These are phyloP conservation scores for Peromyscus eremicus DNA, from an alignment of 2,797 vertebrate genomes.

Conservation along the genomic window DNA sequence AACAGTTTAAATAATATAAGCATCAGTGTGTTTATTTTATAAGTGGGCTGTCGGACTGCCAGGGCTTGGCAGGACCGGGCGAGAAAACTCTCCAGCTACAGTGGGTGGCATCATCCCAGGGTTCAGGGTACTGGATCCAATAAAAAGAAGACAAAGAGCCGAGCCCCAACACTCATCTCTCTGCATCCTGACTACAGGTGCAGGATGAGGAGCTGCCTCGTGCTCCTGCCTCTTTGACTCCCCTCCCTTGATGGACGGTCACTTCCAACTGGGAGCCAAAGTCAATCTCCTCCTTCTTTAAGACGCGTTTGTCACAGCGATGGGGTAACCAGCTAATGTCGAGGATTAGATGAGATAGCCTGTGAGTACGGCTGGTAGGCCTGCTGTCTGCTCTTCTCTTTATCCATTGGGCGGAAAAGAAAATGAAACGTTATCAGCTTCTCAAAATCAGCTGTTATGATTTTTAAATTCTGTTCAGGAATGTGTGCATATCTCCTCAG, in stretches of 20 bases:
- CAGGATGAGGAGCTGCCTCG: neutral
- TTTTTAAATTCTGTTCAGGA: neutral
- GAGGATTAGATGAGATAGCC: neutral
- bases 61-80: too few relatives aligned
- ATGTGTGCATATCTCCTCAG: neutral
- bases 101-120: neutral
- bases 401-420: conserved; percentile 30
- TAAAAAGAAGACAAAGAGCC: neutral
- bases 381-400: neutral
- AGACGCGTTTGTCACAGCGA: neutral
- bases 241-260: neutral
- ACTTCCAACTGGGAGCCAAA: neutral
- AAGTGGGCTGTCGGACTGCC: too few relatives aligned
- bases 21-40: too few relatives aligned
- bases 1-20: too few relatives aligned
- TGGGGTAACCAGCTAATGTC: neutral
- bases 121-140: neutral
- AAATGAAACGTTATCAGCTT: neutral
- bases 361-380: neutral
- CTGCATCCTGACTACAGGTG: neutral
- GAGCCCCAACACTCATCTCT: neutral
- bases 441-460: neutral
- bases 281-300: neutral
- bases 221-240: neutral
- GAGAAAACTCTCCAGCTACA: too few relatives aligned